Evolutionary conservation across 2,797 vertebrate species (phyloP).

Genomic region (Cossypha polioptera): DNA sequence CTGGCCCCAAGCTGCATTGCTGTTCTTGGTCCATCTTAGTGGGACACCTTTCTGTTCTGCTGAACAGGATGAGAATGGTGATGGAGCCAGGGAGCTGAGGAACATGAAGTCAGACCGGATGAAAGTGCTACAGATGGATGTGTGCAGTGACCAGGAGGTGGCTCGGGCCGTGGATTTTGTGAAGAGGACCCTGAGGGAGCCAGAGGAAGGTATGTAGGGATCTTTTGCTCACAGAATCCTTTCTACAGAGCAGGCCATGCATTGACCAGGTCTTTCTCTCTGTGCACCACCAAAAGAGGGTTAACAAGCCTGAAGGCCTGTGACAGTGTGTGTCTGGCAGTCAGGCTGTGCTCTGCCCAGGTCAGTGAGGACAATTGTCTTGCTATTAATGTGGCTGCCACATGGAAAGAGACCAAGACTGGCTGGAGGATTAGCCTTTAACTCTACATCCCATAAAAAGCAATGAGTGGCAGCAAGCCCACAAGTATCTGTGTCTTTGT

Average conservation of each 20-base stretch:
- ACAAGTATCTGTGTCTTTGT: neutral
- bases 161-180: constrained; percentile 76
- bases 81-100: constrained; percentile 81
- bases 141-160: constrained; percentile 87
- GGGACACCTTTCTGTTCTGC: neutral
- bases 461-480: neutral
- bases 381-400: neutral
- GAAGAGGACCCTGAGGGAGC: constrained; percentile 73
- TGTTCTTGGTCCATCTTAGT: neutral
- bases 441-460: neutral
- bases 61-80: constrained; percentile 78
- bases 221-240: neutral
- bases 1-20: neutral
- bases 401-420: neutral
- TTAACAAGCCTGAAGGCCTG: neutral
- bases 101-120: constrained; percentile 80
- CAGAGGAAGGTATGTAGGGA: constrained; percentile 72
- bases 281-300: neutral
- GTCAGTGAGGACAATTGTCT: neutral
- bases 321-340: neutral
- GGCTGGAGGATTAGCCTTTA: neutral
- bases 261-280: neutral
- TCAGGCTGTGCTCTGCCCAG: neutral
- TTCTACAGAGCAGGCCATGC: neutral
- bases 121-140: constrained; percentile 87